Conservation (phyloP, 2,888 invertebrate genomes). For the Lasioglossum vierecki region DNA sequence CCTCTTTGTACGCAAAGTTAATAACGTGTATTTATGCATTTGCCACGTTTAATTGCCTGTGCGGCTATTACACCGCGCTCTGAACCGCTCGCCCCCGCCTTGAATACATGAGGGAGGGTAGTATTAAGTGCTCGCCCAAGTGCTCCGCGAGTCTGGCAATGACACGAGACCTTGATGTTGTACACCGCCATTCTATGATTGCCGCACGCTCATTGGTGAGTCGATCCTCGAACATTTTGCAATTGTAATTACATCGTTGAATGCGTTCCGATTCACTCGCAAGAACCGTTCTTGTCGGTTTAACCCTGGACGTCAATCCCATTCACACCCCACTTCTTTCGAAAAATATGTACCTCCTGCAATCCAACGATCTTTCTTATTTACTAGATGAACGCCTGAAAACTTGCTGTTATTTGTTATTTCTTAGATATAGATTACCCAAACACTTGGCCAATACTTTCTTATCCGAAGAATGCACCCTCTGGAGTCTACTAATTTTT, state of each 20-base stretch:
- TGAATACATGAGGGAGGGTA: slow-evolving; percentile 63
- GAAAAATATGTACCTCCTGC: background rate
- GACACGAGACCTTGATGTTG: slow-evolving; percentile 49
- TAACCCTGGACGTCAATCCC: background rate
- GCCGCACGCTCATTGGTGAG: slow-evolving; percentile 2
- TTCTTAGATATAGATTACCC: background rate
- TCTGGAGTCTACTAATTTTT: too few species aligned
- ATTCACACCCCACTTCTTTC: background rate
- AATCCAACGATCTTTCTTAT: background rate
- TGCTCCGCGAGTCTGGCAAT: slow-evolving; percentile 61
- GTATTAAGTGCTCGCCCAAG: slow-evolving; percentile 66
- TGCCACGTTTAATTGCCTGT: slow-evolving; percentile 78
- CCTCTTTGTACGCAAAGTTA: slow-evolving; percentile 80
- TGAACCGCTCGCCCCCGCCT: slow-evolving; percentile 63
- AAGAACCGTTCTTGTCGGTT: background rate
- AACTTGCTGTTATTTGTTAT: background rate
- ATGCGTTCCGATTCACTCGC: background rate
- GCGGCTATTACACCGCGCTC: slow-evolving; percentile 71
- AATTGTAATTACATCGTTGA: slow-evolving; percentile 31
- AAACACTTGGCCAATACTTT: too few species aligned
- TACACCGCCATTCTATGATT: slow-evolving; percentile 13
- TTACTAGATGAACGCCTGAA: background rate
- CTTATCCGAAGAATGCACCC: too few species aligned
- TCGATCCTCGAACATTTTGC: slow-evolving; percentile 30
- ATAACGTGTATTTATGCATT: slow-evolving; percentile 81